A percentile compares a stretch with the other conserved stretches of the same genome.
Conservation (phyloP, 2,113 vertebrate species). For the Budorcas taxicolor region DNA sequence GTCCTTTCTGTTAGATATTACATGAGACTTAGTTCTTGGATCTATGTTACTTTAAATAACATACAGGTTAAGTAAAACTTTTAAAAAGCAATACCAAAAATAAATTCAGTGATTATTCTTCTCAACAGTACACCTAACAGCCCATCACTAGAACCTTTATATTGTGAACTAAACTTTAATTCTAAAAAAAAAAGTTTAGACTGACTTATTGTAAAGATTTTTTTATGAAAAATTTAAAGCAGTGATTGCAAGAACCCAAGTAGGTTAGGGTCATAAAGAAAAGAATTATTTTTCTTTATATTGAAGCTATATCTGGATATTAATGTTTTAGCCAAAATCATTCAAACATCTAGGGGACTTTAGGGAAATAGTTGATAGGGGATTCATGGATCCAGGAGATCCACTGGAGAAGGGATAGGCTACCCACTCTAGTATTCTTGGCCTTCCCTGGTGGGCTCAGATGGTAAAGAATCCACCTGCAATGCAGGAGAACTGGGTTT, state of each 20-base stretch:
- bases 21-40: not conserved
- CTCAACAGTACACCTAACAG: not conserved
- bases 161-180: not conserved
- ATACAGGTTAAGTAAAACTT: not conserved
- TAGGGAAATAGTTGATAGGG: not conserved
- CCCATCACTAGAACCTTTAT: not conserved
- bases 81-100: not conserved
- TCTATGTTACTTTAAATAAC: not conserved
- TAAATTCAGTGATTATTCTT: not conserved
- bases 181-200: not conserved
- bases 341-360: not conserved
- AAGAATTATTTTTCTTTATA: not conserved
- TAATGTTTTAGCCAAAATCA: not conserved
- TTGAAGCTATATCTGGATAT: not conserved
- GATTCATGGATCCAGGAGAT: not conserved
- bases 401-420: not conserved
- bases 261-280: not conserved
- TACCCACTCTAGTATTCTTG: not conserved
- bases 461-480: not conserved
- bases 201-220: not conserved
- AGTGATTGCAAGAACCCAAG: not conserved
- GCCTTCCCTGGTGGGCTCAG: not conserved
- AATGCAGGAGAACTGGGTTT: not conserved
- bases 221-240: slow-evolving; percentile 12
- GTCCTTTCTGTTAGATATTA: not conserved